Conservation (phyloP, 2,888 invertebrate genomes). For the Priocnemis perturbator region DNA sequence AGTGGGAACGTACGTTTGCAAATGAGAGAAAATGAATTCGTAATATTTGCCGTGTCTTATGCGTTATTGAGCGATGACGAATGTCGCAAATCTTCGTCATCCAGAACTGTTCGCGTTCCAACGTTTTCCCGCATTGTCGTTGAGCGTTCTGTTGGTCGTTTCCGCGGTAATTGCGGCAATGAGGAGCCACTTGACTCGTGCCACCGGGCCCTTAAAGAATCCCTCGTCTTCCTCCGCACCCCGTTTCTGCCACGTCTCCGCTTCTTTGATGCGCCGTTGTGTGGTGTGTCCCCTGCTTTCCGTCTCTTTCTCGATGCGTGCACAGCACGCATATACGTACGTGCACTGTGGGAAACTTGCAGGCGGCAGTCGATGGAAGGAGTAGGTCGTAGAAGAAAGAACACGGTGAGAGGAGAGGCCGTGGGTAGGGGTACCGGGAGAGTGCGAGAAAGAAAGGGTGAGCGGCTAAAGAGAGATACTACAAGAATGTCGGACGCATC, state of each 20-base stretch:
- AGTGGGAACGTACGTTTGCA: too few relatives aligned
- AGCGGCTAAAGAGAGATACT: conserved; percentile 32
- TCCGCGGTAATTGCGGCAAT: conserved; percentile 61
- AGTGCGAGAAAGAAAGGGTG: conserved; percentile 11
- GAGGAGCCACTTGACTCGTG: conserved; percentile 61
- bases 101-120: too few relatives aligned
- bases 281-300: not conserved
- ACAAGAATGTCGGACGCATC: conserved; percentile 49
- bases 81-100: too few relatives aligned
- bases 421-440: conserved; percentile 2
- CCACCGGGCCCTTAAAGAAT: conserved; percentile 45
- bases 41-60: too few relatives aligned
- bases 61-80: too few relatives aligned
- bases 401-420: conserved; percentile 9
- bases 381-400: conserved; percentile 9
- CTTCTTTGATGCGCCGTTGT: conserved; percentile 5
- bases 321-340: not conserved
- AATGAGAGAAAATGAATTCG: too few relatives aligned
- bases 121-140: conserved; percentile 1
- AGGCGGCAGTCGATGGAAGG: conserved; percentile 4
- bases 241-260: conserved; percentile 7
- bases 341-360: conserved; percentile 40
- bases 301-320: conserved; percentile 1
- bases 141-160: conserved; percentile 31
- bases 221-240: conserved; percentile 19